Conservation (phyloP, 1,140 invertebrate species). For the Drosophila hydei region DNA sequence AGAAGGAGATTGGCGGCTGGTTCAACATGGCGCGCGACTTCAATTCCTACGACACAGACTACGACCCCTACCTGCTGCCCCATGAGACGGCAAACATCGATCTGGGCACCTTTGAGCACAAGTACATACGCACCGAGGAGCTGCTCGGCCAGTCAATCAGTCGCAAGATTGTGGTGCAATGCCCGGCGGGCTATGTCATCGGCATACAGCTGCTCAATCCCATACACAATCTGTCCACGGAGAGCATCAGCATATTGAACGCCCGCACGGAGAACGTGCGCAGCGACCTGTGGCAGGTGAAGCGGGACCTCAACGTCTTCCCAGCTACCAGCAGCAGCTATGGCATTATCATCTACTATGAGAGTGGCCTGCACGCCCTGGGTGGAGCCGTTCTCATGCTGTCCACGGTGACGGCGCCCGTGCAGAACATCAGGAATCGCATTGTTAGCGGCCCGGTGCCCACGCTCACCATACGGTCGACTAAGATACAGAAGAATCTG, state of each 20-base stretch:
- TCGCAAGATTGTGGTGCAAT: conserved; percentile 87
- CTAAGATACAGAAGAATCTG: conserved; percentile 91
- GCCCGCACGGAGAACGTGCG: conserved; percentile 87
- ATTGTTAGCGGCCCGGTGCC: conserved; percentile 91
- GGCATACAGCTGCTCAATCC: conserved; percentile 94
- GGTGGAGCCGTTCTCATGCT: conserved; percentile 93
- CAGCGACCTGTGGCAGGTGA: conserved; percentile 90
- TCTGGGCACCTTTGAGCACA: conserved; percentile 89
- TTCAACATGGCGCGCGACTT: conserved; percentile 88
- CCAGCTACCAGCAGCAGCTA: conserved; percentile 94
- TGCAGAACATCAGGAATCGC: conserved; percentile 88
- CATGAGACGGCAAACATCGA: conserved; percentile 86
- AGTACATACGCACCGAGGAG: conserved; percentile 90
- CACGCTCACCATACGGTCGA: conserved; percentile 88
- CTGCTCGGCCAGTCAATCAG: conserved; percentile 86
- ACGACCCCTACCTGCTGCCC: conserved; percentile 89
- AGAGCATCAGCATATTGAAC: conserved; percentile 91
- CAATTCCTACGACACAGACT: conserved; percentile 88
- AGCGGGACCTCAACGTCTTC: conserved; percentile 93
- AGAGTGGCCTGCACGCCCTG: conserved; percentile 90
- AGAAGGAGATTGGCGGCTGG: conserved; percentile 97
- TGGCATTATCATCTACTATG: conserved; percentile 92
- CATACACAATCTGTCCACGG: conserved; percentile 93
- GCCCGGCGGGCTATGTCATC: conserved; percentile 90
- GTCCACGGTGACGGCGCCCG: conserved; percentile 89